Evolutionary conservation across 2,113 vertebrate species (phyloP).

Genomic region (Thalassarche chlororhynchos): DNA sequence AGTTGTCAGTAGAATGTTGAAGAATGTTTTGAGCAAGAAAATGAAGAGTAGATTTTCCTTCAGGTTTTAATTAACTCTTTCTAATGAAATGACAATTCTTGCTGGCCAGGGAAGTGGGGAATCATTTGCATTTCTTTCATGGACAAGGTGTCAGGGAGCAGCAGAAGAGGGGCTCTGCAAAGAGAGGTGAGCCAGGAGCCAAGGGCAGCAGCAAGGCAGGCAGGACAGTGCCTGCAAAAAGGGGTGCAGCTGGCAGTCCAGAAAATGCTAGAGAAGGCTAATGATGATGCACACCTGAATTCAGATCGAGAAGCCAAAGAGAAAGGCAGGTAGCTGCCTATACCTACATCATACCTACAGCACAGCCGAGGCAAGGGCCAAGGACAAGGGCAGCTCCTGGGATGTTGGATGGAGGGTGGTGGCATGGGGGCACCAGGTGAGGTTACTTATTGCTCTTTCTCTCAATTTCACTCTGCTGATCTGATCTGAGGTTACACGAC

Average conservation of each 20-base stretch:
- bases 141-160: not conserved
- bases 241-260: not conserved
- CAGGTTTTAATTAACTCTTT: not conserved
- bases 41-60: not conserved
- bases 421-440: not conserved
- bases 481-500: not conserved
- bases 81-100: not conserved
- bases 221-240: not conserved
- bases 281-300: not conserved
- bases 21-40: not conserved
- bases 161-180: not conserved
- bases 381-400: not conserved
- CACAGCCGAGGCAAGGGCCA: not conserved
- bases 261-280: not conserved
- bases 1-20: not conserved
- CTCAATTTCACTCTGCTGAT: not conserved
- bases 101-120: not conserved
- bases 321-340: not conserved
- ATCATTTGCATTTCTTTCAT: not conserved
- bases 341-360: too few species aligned
- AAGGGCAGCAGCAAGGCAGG: not conserved
- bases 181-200: not conserved
- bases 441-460: not conserved
- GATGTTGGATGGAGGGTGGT: rapidly evolving
- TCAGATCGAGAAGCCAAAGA: not conserved